Base-by-base conservation (phyloP, 2,113 vertebrate genomes). In the Poeciliopsis retropinna region DNA sequence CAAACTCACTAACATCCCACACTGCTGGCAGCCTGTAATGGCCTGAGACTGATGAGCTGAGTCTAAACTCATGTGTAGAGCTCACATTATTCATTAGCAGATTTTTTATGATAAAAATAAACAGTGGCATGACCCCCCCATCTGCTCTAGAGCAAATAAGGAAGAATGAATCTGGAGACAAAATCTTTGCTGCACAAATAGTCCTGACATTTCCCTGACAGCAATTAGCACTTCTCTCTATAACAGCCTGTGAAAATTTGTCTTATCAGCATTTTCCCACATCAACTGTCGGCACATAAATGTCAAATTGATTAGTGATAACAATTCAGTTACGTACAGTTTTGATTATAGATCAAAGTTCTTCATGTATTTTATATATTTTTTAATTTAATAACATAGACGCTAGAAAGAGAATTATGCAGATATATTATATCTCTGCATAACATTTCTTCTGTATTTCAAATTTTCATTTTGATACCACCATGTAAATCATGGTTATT, bases 1-100 rank as follows among this genome's bases (percentile, higher is more conserved):
- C 83, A 86, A 81, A 87, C 70, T 30, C 72, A 67, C 72, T 69
- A 27, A 0, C 74, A 25, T 0, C 88, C 86, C 86, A 86, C 76
- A 72, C 66, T 9, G 63, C 37, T 63, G 75, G 60, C 78, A 73
- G 70, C 70, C 1, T 28, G 70, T 7, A 0, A 62, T 22, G 19
- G 27, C 64, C 60, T 14, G 22, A 77, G 77, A 89, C 75, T 70
- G 79, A 85, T 73, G 78, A 72, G 69, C 39, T 73, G 34, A 70
- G 70, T 60, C 60, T 70, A 3, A 78, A 25, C 51, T 28, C 67
- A 75, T 83, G 67, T 51, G 64, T 22, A 62, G 60, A 63, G 2
- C 19, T 70, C 70, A 80, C 30, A 71, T 32, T 63, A 80, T 27
- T 47, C 57, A 79, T 28, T 30, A 11, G 60, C 75, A 68, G 64